Evolutionary conservation across 2,113 vertebrate genomes (phyloP).

Genomic region (Sinocyclocheilus anshuiensis): DNA sequence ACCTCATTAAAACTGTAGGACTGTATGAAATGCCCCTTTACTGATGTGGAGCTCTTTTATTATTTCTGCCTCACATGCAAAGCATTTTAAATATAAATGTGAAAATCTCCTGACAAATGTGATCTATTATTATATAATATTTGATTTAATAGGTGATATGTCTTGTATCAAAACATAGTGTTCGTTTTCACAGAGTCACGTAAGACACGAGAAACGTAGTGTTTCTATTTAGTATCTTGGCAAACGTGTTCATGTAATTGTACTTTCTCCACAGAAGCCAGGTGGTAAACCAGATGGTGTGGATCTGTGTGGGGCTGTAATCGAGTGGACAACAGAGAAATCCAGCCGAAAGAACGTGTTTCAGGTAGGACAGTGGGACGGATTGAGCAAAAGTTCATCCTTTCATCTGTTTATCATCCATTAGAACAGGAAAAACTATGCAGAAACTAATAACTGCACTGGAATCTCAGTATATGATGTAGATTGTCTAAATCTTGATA

Average conservation of each 20-base stretch:
- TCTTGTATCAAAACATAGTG: not conserved
- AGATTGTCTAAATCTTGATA: not conserved
- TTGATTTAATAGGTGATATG: too few species aligned
- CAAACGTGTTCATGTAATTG: not conserved
- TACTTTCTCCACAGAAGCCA: constrained; percentile 73
- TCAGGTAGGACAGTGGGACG: constrained; percentile 76
- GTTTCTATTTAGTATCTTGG: constrained; percentile 5
- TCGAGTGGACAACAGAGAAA: constrained; percentile 86
- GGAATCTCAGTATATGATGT: not conserved
- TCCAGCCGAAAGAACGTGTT: constrained; percentile 87
- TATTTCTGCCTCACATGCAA: not conserved
- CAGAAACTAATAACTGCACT: not conserved
- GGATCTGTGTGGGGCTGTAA: constrained; percentile 81
- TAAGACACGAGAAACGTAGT: not conserved
- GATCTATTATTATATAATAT: not conserved
- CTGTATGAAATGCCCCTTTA: too few species aligned
- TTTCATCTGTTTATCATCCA: not conserved
- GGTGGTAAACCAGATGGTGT: constrained; percentile 79
- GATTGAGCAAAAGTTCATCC: not conserved
- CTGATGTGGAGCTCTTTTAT: not conserved
- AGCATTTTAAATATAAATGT: not conserved
- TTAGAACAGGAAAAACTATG: not conserved
- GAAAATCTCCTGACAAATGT: not conserved
- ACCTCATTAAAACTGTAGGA: constrained; percentile 29
- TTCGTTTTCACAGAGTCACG: constrained; percentile 1